These are phyloP conservation scores for Benthosema pterotum DNA, from an alignment of 2,797 vertebrate species.

Conservation along the genomic window DNA sequence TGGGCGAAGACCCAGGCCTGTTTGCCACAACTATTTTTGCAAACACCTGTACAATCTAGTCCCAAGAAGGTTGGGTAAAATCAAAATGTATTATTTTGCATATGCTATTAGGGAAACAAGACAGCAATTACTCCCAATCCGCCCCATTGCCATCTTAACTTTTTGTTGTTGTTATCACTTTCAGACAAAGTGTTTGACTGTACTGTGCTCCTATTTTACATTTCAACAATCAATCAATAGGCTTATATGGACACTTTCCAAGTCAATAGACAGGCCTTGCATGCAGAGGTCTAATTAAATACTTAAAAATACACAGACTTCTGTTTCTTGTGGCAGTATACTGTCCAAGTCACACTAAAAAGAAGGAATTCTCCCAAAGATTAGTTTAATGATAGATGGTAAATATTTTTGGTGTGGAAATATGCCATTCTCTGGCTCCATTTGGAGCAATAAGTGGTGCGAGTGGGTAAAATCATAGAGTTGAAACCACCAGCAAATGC, in stretches of 20 bases:
- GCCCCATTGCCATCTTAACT: no score
- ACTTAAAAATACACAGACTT: conserved; percentile 4
- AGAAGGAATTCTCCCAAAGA: conserved; percentile 5
- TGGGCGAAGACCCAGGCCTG: no score
- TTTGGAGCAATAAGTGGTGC: not conserved
- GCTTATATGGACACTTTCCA: not conserved
- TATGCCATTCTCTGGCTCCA: not conserved
- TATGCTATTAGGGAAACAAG: no score
- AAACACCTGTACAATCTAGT: no score
- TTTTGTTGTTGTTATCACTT: no score
- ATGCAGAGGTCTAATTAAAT: conserved; percentile 5
- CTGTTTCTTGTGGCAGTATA: conserved; percentile 15
- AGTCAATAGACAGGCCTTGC: conserved; percentile 1
- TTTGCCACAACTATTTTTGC: no score
- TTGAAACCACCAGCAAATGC: not conserved
- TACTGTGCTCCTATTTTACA: no score
- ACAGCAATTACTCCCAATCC: no score
- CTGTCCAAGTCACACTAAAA: conserved; percentile 12
- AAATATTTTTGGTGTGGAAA: conserved; percentile 21
- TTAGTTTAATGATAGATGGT: conserved; percentile 2
- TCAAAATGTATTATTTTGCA: no score
- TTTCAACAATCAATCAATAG: no score
- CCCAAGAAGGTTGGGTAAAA: no score
- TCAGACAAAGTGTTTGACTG: no score
- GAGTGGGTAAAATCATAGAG: not conserved